Conservation (phyloP, 2,113 vertebrate species). For the Channa argus region DNA sequence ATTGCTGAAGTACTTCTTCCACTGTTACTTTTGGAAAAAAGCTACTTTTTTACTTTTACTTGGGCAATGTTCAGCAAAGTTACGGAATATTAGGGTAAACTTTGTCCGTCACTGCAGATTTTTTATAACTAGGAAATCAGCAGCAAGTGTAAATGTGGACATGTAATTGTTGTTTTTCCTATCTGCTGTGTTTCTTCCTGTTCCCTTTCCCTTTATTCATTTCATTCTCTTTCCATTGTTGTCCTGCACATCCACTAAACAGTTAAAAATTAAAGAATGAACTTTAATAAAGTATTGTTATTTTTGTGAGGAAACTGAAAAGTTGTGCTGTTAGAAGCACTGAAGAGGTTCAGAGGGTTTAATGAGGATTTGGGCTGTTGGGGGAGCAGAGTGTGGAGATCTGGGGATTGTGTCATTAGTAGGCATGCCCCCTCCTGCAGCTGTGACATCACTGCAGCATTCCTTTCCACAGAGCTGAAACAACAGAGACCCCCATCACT, state of each 20-base stretch:
- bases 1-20: background rate
- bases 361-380: slow-evolving; percentile 59
- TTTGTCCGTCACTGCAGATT: slow-evolving; percentile 21
- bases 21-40: background rate
- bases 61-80: background rate
- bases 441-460: slow-evolving; percentile 83
- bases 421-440: slow-evolving; percentile 82
- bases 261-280: background rate
- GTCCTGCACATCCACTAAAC: slow-evolving; percentile 6
- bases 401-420: slow-evolving; percentile 80
- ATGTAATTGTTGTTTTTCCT: slow-evolving; percentile 35
- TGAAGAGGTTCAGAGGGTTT: slow-evolving; percentile 55
- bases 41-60: background rate
- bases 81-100: background rate
- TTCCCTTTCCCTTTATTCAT: slow-evolving; percentile 45
- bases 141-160: slow-evolving; percentile 18
- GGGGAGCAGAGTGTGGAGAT: slow-evolving; percentile 48
- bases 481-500: slow-evolving; percentile 77
- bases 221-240: slow-evolving; percentile 8
- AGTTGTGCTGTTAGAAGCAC: slow-evolving; percentile 17
- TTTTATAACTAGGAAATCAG: slow-evolving; percentile 27
- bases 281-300: background rate
- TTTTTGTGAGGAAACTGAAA: slow-evolving; percentile 29
- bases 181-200: slow-evolving; percentile 37
- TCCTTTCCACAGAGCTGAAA: slow-evolving; percentile 81